Conservation (phyloP, 2,797 vertebrate species). For the Neopelma chrysocephalum region DNA sequence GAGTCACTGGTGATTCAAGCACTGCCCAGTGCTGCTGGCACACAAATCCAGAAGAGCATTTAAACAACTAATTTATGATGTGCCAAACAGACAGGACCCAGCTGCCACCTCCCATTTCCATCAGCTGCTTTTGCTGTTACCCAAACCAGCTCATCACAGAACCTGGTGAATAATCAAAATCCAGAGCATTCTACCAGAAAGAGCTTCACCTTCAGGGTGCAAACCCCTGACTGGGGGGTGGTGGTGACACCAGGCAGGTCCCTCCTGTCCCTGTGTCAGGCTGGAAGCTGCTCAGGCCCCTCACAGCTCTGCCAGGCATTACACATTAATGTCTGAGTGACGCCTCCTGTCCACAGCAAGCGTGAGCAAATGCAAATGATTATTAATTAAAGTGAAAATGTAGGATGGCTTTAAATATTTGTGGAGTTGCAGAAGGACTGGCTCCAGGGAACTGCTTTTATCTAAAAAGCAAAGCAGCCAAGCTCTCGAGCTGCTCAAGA, state of each 20-base stretch:
- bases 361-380: background rate
- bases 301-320: background rate
- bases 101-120: background rate
- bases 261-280: background rate
- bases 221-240: background rate
- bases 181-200: background rate
- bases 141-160: background rate
- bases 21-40: background rate
- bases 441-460: slow-evolving; percentile 17
- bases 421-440: background rate
- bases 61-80: background rate
- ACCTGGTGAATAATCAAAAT: background rate
- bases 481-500: background rate
- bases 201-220: background rate
- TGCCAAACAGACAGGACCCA: background rate
- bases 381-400: slow-evolving; percentile 41
- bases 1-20: background rate
- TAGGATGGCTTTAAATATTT: slow-evolving; percentile 42
- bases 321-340: background rate
- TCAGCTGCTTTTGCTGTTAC: background rate
- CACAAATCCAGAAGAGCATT: background rate
- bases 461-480: slow-evolving; percentile 13
- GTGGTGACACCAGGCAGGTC: background rate
- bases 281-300: background rate
- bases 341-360: background rate